These are phyloP conservation scores for Eucriotettix oculatus DNA, from an alignment of 2,888 invertebrate genomes.

Conservation along the genomic window DNA sequence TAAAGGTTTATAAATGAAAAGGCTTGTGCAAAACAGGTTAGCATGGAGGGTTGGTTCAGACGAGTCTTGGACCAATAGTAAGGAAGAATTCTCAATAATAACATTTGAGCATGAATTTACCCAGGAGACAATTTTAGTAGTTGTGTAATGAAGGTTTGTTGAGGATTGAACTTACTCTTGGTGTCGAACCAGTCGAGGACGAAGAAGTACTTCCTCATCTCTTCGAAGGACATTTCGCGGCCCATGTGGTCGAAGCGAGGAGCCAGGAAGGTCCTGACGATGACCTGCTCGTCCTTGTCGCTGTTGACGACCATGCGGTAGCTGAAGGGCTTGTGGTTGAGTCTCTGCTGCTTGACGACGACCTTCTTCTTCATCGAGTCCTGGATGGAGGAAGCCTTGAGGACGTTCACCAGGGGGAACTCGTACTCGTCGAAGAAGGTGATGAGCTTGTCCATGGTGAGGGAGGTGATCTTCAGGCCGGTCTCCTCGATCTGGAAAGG, in stretches of 20 bases:
- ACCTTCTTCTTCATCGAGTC: conserved; percentile 15
- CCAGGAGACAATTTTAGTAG: too few relatives aligned
- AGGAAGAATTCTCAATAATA: too few relatives aligned
- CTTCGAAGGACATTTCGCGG: conserved; percentile 12
- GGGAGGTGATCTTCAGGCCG: conserved; percentile 43
- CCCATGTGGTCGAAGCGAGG: conserved; percentile 16
- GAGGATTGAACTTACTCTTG: conserved; percentile 1
- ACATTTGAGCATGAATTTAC: too few relatives aligned
- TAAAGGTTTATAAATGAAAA: too few relatives aligned
- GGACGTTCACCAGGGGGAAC: conserved; percentile 43
- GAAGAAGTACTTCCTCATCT: conserved; percentile 13
- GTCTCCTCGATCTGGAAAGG: conserved; percentile 32
- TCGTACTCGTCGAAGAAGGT: conserved; percentile 54
- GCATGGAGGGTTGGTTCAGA: too few relatives aligned
- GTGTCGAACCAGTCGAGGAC: conserved; percentile 15
- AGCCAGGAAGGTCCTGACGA: conserved; percentile 16
- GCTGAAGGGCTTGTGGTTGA: conserved; percentile 46
- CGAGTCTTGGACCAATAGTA: too few relatives aligned
- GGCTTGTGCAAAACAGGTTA: too few relatives aligned
- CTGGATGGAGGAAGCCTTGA: conserved; percentile 30
- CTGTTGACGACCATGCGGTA: conserved; percentile 36
- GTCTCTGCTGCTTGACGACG: conserved; percentile 38
- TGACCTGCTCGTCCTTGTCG: conserved; percentile 24
- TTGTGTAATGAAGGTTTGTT: too few relatives aligned
- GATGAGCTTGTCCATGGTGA: conserved; percentile 43